Evolutionary conservation across 2,797 vertebrate genomes (phyloP), one percentile per base, ranked within the genome.

Genomic region (Diplodus puntazzo): DNA sequence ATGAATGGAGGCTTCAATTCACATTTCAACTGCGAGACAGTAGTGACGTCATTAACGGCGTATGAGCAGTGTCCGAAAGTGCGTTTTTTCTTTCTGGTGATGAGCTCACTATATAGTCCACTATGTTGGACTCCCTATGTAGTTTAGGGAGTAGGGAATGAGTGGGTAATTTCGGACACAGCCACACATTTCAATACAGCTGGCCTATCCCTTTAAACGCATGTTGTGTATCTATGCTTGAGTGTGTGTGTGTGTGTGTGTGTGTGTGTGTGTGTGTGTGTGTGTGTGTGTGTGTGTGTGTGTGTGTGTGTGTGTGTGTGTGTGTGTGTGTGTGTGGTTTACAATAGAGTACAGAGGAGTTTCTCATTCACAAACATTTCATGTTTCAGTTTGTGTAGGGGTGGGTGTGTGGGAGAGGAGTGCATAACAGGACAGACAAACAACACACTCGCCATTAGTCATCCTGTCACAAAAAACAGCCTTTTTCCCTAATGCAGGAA

Each of bases 351-450:
- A 72, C 21, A 11, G 42, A 21, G 30, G n/a, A 48, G 11, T 30
- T 16, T 59, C 57, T 81, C 49, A 71, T 79, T 73, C 34, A 76
- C 52, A 89, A 83, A 77, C 69, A 75, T 86, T 80, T 87, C n/a
- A 73, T 69, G 64, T 69, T 45, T 54, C 50, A 1, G 11, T 30
- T 60, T 2, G 48, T 2, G 48, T 16, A 21, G 12, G 20, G 20
- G 48, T 21, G 53, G 27, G 42, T 14, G 21, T 39, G 23, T 30
- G 58, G 30, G 39, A 10, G 23, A 48, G 46, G 9, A 57, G 55
- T 2, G 16, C 18, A 21, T 69, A 46, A 73, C 57, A 50, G 69
- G 77, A 62, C 62, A 61, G 62, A 79, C 58, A 69, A 79, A 84
- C 79, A 84, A 45, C 17, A 79, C 62, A 61, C 58, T 49, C 66